Conservation (phyloP, 2,888 invertebrate species). For the Microplitis manilae region DNA sequence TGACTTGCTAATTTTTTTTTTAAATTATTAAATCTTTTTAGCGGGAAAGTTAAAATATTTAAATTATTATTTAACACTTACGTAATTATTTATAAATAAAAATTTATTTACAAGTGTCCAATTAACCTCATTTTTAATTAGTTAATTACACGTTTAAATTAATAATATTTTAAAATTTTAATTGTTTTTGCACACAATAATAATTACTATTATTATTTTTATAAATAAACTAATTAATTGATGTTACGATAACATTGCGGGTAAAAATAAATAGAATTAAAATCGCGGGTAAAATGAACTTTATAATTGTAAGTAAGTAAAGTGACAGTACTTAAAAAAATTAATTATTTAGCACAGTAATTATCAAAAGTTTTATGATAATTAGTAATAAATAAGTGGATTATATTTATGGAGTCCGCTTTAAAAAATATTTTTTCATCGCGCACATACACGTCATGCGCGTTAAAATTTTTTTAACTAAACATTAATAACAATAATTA, state of each 20-base stretch:
- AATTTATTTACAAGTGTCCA: too few species aligned
- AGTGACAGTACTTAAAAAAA: background rate
- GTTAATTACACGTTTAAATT: too few species aligned
- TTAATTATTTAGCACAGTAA: background rate
- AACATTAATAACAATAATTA: background rate
- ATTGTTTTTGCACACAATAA: background rate
- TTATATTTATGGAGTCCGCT: constrained; percentile 1
- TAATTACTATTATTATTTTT: background rate
- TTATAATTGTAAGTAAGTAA: background rate
- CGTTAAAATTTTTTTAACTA: constrained; percentile 3
- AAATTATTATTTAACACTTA: too few species aligned
- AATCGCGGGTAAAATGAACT: background rate
- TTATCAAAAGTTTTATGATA: background rate
- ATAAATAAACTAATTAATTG: background rate
- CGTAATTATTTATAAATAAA: too few species aligned
- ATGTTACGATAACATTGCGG: background rate
- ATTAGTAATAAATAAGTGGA: background rate
- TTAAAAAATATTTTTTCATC: background rate
- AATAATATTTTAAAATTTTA: background rate
- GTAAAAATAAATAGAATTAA: background rate
- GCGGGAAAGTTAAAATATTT: too few species aligned
- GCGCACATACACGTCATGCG: background rate
- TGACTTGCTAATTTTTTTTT: too few species aligned
- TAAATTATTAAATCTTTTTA: background rate
- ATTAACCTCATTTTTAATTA: too few species aligned